These are phyloP conservation scores for Syrrhaptes paradoxus DNA, from an alignment of 2,113 vertebrate species.

Conservation along the genomic window DNA sequence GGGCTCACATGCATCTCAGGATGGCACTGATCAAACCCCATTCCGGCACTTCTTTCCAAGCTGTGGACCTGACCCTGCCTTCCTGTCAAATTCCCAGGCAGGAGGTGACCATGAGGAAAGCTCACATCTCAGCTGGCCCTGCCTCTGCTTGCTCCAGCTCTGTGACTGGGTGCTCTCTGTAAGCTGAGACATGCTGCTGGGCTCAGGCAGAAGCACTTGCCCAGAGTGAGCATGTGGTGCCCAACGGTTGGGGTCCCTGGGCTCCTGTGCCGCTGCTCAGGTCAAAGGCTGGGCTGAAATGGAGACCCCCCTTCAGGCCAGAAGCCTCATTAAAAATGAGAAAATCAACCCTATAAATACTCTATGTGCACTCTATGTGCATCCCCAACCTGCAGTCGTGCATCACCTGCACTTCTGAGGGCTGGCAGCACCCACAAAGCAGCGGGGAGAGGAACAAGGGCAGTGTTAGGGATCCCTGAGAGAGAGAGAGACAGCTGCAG, in stretches of 20 bases:
- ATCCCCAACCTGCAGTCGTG: not conserved
- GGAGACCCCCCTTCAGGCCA: not conserved
- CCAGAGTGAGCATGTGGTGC: not conserved
- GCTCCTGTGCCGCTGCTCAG: not conserved
- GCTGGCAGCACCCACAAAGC: not conserved
- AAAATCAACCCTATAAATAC: not conserved
- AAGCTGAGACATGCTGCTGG: not conserved
- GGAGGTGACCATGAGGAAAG: not conserved
- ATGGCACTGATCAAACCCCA: fast-evolving
- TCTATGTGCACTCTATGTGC: not conserved
- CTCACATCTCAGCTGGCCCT: not conserved
- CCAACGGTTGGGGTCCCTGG: fast-evolving
- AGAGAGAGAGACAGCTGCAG: not conserved
- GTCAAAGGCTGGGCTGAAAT: not conserved
- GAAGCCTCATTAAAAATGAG: not conserved
- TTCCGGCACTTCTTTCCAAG: not conserved
- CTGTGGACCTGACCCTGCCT: not conserved
- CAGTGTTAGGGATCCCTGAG: not conserved
- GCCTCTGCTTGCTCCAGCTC: not conserved
- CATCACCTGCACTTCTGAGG: not conserved
- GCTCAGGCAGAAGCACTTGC: not conserved
- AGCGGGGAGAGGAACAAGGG: not conserved
- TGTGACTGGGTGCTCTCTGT: not conserved
- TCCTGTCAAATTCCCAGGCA: not conserved
- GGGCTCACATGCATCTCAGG: fast-evolving